A percentile compares a stretch with the other conserved stretches of the same genome.
phyloP scores from a whole-genome alignment of 2,113 vertebrate genomes.

The Polypterus senegalus region DNA sequence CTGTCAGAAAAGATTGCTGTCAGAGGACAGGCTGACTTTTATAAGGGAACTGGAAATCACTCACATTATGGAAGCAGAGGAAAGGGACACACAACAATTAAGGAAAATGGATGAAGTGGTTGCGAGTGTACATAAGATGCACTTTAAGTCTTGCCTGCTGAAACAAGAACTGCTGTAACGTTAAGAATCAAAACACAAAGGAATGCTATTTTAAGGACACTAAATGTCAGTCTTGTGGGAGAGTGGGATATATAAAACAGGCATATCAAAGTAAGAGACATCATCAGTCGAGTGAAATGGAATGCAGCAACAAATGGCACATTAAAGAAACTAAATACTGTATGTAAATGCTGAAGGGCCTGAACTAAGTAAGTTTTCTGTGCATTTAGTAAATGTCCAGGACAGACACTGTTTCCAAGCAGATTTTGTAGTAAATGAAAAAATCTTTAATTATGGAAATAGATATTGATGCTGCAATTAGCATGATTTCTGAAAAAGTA shows the following conservation, averaged over 20 bases:
- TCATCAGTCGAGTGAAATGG: background rate
- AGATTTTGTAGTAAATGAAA: background rate
- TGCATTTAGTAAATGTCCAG: background rate
- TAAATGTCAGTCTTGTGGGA: background rate
- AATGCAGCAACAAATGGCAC: background rate
- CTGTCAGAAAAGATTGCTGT: background rate
- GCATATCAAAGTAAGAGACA: background rate
- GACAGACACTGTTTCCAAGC: background rate
- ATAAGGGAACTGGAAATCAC: background rate
- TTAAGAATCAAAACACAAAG: background rate
- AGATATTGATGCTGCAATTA: background rate
- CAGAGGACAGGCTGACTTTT: background rate
- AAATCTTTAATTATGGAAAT: background rate
- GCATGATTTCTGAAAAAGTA: background rate
- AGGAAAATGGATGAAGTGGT: background rate
- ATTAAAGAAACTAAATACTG: background rate
- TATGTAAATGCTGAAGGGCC: background rate
- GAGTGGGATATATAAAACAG: background rate
- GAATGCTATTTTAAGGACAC: background rate
- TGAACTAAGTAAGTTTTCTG: background rate
- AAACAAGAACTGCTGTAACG: background rate
- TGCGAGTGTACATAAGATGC: background rate
- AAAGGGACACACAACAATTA: background rate
- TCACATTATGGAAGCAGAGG: background rate
- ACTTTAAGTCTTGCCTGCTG: background rate